These are phyloP conservation scores for Melieria crassipennis DNA, from an alignment of 2,888 invertebrate species.

Conservation along the genomic window DNA sequence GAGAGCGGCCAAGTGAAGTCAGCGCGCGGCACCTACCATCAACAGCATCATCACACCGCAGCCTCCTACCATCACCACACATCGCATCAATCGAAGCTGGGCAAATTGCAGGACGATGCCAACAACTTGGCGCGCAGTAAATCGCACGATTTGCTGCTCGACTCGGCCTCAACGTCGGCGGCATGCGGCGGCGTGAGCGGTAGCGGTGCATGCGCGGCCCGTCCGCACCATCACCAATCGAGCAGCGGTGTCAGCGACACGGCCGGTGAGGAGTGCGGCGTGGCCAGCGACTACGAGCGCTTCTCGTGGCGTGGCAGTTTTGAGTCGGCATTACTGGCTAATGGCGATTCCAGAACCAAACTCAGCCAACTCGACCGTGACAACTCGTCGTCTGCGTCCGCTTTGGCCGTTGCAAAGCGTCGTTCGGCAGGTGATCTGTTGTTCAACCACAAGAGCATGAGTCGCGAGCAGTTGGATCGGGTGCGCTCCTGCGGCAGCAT, in stretches of 20 bases:
- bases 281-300: conserved; percentile 87
- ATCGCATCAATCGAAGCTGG: conserved; percentile 43
- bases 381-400: conserved; percentile 73
- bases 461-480: conserved; percentile 77
- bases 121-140: conserved; percentile 77
- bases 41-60: conserved; percentile 39
- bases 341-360: conserved; percentile 84
- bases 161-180: conserved; percentile 61
- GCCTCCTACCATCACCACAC: conserved; percentile 42
- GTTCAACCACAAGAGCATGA: conserved; percentile 82
- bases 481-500: conserved; percentile 86
- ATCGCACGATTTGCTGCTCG: conserved; percentile 82
- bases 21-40: conserved; percentile 39
- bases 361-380: conserved; percentile 74
- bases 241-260: conserved; percentile 69
- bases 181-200: conserved; percentile 37
- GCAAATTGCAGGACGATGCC: conserved; percentile 43
- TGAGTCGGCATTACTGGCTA: conserved; percentile 87
- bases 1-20: conserved; percentile 13
- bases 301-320: conserved; percentile 94
- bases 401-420: conserved; percentile 76
- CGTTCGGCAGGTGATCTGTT: conserved; percentile 85
- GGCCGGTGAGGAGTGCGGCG: conserved; percentile 71
- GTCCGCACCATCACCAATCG: conserved; percentile 66
- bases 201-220: conserved; percentile 43